These are phyloP conservation scores for Pycnomerus fuliginosus DNA, from an alignment of 2,888 invertebrate species.

Conservation along the genomic window DNA sequence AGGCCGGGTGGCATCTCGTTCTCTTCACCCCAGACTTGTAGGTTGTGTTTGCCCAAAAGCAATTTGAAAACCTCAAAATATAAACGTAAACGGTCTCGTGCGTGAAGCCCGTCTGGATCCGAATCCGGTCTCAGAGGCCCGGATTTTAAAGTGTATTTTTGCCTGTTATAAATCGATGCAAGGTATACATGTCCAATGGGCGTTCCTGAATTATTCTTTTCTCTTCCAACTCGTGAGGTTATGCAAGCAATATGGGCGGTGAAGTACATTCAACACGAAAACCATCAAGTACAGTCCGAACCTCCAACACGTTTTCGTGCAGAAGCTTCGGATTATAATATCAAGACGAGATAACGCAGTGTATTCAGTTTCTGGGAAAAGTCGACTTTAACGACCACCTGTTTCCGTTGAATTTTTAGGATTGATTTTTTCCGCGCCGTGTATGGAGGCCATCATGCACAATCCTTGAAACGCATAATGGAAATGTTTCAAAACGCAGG, in stretches of 20 bases:
- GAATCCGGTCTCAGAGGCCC: conserved; percentile 35
- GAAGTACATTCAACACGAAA: conserved; percentile 48
- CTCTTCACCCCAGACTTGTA: conserved; percentile 34
- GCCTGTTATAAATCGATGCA: conserved; percentile 51
- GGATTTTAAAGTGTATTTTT: conserved; percentile 49
- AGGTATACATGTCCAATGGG: conserved; percentile 55
- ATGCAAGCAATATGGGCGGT: conserved; percentile 56
- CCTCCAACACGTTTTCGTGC: conserved; percentile 1
- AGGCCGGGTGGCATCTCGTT: conserved; percentile 15
- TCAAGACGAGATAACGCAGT: too few species aligned
- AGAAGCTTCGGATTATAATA: too few species aligned
- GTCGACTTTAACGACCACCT: conserved; percentile 8
- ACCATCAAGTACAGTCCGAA: conserved; percentile 9
- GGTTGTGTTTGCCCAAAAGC: conserved; percentile 48
- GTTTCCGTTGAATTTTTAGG: too few species aligned
- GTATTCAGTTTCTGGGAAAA: conserved; percentile 9
- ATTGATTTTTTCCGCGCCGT: too few species aligned
- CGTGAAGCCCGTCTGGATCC: conserved; percentile 28
- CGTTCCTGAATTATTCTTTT: conserved; percentile 56
- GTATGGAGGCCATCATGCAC: neutral
- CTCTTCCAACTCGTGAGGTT: conserved; percentile 55
- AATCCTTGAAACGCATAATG: conserved; percentile 31
- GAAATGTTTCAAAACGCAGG: conserved; percentile 3
- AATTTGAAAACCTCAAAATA: conserved; percentile 49
- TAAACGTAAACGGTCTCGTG: conserved; percentile 37